phyloP scores from a whole-genome alignment of 2,888 invertebrate genomes.

The Netelia fuscicornis region DNA sequence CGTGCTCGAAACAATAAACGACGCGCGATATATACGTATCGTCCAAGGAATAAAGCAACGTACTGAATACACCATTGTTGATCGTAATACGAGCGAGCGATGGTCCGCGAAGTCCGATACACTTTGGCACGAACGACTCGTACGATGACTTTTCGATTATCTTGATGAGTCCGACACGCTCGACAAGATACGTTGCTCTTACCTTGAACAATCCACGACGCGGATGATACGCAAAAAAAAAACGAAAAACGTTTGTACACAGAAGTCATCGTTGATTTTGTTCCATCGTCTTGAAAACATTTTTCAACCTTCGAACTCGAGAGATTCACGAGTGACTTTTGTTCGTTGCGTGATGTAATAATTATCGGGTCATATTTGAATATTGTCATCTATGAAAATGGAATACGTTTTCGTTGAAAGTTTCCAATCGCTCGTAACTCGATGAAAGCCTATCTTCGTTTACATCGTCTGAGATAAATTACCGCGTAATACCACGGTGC shows the following conservation, averaged over 20 bases:
- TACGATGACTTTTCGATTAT: conserved; percentile 20
- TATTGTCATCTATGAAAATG: no score
- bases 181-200: neutral
- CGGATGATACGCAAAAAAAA: neutral
- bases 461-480: no score
- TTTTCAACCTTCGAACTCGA: no score
- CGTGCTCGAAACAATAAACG: conserved; percentile 70
- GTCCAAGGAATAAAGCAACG: conserved; percentile 60
- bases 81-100: conserved; percentile 67
- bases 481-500: no score
- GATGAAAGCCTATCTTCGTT: no score
- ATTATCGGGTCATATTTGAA: no score
- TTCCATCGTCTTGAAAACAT: no score
- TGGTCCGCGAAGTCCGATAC: neutral
- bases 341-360: no score
- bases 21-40: conserved; percentile 27
- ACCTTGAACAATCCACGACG: neutral
- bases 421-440: no score
- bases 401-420: no score
- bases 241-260: neutral
- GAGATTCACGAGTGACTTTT: no score
- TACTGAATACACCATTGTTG: conserved; percentile 71
- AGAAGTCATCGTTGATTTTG: no score
- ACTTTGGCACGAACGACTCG: neutral
- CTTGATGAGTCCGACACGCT: neutral